Percentiles rank a stretch among this genome's conserved stretches.
Evolutionary conservation across 2,888 invertebrate species (phyloP).

Genomic region (Andricus curvator): DNA sequence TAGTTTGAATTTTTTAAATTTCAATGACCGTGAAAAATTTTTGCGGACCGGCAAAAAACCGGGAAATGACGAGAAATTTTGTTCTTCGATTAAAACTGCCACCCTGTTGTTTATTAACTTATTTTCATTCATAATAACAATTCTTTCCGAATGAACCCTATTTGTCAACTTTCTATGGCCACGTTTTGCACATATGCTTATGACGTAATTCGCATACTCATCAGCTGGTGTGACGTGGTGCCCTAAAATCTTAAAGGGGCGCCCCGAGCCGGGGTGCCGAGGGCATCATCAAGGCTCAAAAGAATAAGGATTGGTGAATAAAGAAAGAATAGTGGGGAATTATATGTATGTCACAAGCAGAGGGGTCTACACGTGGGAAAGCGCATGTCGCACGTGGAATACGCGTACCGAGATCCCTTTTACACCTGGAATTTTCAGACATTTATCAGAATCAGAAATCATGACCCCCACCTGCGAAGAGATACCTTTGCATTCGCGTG

Average conservation of each 20-base stretch:
- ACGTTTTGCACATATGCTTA: neutral
- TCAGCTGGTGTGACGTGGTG: conserved; percentile 16
- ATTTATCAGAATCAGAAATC: conserved; percentile 58
- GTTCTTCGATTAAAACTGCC: too few species aligned
- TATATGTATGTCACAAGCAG: conserved; percentile 54
- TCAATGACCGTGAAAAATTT: too few species aligned
- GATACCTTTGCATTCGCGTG: conserved; percentile 41
- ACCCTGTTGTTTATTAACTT: neutral
- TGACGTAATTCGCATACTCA: conserved; percentile 8
- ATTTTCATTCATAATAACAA: neutral
- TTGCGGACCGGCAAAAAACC: too few species aligned
- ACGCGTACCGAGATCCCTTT: conserved; percentile 61
- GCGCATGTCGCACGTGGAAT: conserved; percentile 67
- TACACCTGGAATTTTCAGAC: conserved; percentile 67
- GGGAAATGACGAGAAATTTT: too few species aligned
- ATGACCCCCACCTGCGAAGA: conserved; percentile 28
- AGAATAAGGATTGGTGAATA: conserved; percentile 34
- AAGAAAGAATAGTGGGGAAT: conserved; percentile 36
- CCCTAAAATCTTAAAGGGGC: conserved; percentile 19
- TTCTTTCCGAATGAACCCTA: neutral
- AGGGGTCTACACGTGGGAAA: conserved; percentile 72
- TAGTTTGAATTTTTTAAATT: too few species aligned
- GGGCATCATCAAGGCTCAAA: conserved; percentile 17
- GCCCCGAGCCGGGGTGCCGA: conserved; percentile 3
- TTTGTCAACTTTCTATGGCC: neutral